Conservation (phyloP, 2,797 vertebrate species). For the Coreius guichenoti region DNA sequence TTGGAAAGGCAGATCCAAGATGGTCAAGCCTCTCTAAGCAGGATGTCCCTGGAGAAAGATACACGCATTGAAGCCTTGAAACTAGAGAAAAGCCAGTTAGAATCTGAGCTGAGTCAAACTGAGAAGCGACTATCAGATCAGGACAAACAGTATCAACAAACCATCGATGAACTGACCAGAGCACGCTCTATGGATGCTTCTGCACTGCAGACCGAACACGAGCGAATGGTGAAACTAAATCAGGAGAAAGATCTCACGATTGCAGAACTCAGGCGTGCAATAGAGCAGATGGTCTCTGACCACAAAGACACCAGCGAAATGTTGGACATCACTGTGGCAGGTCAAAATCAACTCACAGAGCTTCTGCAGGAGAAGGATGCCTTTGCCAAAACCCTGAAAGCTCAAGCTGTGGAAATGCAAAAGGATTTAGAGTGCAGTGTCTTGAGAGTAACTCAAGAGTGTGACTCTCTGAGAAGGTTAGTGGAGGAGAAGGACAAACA, state of each 20-base stretch:
- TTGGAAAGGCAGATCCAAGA: conserved; percentile 81
- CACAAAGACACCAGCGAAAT: conserved; percentile 89
- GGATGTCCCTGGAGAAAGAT: conserved; percentile 83
- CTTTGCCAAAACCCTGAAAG: conserved; percentile 84
- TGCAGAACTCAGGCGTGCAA: conserved; percentile 80
- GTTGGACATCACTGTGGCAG: conserved; percentile 86
- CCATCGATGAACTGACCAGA: conserved; percentile 83
- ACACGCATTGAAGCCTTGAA: conserved; percentile 85
- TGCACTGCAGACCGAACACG: conserved; percentile 84
- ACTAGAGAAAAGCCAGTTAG: conserved; percentile 85
- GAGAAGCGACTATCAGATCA: conserved; percentile 82
- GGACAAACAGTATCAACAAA: conserved; percentile 83
- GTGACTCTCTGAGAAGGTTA: conserved; percentile 77
- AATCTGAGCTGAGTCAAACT: conserved; percentile 78
- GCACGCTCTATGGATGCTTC: conserved; percentile 81
- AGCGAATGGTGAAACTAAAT: conserved; percentile 82
- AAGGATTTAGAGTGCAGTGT: conserved; percentile 77
- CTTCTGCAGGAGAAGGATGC: conserved; percentile 90
- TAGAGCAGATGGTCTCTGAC: conserved; percentile 83
- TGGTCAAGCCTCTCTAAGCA: conserved; percentile 72
- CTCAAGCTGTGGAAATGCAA: conserved; percentile 78
- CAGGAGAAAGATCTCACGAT: conserved; percentile 90
- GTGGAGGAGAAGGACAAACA: conserved; percentile 92
- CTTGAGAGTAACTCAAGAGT: conserved; percentile 73
- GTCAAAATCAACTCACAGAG: conserved; percentile 90